Evolutionary conservation across 1,140 invertebrate species (phyloP).

Genomic region (Protaetia brevitarsis): DNA sequence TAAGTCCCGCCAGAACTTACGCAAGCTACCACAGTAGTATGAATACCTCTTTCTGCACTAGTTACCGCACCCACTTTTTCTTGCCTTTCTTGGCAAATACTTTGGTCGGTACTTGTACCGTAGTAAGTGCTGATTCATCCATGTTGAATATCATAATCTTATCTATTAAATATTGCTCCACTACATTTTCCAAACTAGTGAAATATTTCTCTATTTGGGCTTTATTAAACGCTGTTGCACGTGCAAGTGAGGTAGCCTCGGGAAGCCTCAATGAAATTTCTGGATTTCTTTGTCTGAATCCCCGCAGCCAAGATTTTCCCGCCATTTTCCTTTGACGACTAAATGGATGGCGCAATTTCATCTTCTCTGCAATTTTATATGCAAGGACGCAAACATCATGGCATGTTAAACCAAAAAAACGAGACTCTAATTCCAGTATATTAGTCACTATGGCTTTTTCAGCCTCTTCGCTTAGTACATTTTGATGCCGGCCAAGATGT

Average conservation of each 20-base stretch:
- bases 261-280: slow-evolving; percentile 41
- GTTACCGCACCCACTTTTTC: slow-evolving; percentile 33
- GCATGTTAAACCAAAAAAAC: slow-evolving; percentile 42
- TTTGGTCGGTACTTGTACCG: slow-evolving; percentile 47
- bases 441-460: slow-evolving; percentile 31
- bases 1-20: slow-evolving; percentile 17
- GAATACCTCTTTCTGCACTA: slow-evolving; percentile 27
- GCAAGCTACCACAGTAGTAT: slow-evolving; percentile 25
- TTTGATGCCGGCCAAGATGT: not conserved
- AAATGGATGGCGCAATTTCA: slow-evolving; percentile 30
- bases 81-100: slow-evolving; percentile 46
- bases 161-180: slow-evolving; percentile 32
- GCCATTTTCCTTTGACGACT: slow-evolving; percentile 31
- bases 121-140: slow-evolving; percentile 49
- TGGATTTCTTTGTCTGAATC: slow-evolving; percentile 35
- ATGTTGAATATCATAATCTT: slow-evolving; percentile 41
- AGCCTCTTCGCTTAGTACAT: not conserved
- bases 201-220: slow-evolving; percentile 29
- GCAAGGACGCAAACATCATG: slow-evolving; percentile 42
- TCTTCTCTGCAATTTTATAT: slow-evolving; percentile 32
- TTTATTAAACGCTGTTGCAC: slow-evolving; percentile 32
- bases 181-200: slow-evolving; percentile 28
- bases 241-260: slow-evolving; percentile 28
- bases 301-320: slow-evolving; percentile 29
- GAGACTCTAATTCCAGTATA: slow-evolving; percentile 30